Conservation (phyloP, 2,888 invertebrate species). For the Eristalis arbustorum region DNA sequence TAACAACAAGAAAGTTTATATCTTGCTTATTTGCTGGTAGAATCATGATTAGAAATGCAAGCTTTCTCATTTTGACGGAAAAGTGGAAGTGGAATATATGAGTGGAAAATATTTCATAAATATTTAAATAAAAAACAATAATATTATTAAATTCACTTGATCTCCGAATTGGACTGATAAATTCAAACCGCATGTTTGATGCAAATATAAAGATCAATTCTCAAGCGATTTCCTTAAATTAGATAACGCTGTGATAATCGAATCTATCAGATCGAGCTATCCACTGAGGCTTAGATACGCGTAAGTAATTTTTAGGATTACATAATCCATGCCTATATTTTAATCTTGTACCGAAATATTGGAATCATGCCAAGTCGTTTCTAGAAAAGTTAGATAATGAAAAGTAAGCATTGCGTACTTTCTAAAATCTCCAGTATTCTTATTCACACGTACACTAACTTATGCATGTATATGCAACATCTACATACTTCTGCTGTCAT, state of each 20-base stretch:
- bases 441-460: constrained; percentile 42
- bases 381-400: constrained; percentile 37
- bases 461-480: constrained; percentile 15
- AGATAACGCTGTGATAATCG: not conserved
- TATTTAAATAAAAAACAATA: too few relatives aligned
- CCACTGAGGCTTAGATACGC: not conserved
- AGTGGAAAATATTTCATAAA: too few relatives aligned
- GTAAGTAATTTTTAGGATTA: not conserved
- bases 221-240: not conserved
- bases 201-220: too few relatives aligned
- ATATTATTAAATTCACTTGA: too few relatives aligned
- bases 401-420: constrained; percentile 45
- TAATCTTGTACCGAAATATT: not conserved
- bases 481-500: constrained; percentile 28
- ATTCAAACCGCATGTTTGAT: too few relatives aligned
- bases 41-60: too few relatives aligned
- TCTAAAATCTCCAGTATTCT: constrained; percentile 37
- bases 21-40: too few relatives aligned
- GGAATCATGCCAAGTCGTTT: not conserved
- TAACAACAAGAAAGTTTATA: too few relatives aligned
- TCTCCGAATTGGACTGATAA: too few relatives aligned
- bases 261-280: too few relatives aligned
- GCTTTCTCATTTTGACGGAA: too few relatives aligned
- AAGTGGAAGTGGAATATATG: too few relatives aligned
- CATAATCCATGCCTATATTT: not conserved